A percentile compares a stretch with the other conserved stretches of the same genome.
Conservation (phyloP, 2,113 vertebrate species). For the Numenius arquata region DNA sequence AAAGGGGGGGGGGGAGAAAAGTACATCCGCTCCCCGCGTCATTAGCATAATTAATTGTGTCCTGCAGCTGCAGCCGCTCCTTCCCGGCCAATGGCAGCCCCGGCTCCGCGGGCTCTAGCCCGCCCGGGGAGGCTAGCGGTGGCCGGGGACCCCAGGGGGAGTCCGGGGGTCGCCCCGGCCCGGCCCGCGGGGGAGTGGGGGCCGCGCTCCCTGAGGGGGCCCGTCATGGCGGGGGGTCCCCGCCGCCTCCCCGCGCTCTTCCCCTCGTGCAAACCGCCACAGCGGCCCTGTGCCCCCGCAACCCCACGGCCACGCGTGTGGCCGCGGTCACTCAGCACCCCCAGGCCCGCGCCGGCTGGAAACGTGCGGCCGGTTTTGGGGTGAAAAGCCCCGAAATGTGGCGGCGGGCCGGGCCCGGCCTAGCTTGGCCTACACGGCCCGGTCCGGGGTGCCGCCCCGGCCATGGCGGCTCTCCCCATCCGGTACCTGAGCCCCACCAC, state of each 20-base stretch:
- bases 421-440: not conserved
- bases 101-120: not conserved
- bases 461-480: not conserved
- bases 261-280: not conserved
- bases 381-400: not conserved
- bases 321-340: not conserved
- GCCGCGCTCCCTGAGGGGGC: not conserved
- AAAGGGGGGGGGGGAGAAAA: slow-evolving; percentile 15
- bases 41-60: slow-evolving; percentile 82
- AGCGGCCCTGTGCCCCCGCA: not conserved
- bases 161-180: not conserved
- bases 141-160: not conserved
- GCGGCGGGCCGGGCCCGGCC: slow-evolving; percentile 73
- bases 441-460: not conserved
- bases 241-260: too few relatives aligned
- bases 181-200: not conserved
- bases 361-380: not conserved
- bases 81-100: slow-evolving; percentile 54
- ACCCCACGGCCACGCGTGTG: not conserved
- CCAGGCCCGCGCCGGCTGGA: not conserved
- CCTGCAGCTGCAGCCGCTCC: slow-evolving; percentile 69
- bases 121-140: not conserved
- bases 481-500: not conserved
- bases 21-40: slow-evolving; percentile 74
- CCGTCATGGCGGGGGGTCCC: not conserved